Base-by-base conservation (phyloP, 2,888 invertebrate genomes). In the Tinea pellionella region DNA sequence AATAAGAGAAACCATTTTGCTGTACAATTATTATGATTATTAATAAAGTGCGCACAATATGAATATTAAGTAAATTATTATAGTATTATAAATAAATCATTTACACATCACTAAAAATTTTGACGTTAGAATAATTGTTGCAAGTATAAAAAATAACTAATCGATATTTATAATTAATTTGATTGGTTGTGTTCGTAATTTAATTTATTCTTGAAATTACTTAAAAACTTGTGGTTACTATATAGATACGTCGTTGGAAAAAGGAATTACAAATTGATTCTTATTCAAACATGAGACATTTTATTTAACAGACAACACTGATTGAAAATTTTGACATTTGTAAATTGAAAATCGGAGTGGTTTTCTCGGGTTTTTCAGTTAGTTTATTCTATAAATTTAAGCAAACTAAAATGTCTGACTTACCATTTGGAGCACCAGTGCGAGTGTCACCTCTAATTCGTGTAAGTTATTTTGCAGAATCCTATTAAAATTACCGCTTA, bases 361-460 rank as follows among this genome's bases (percentile, higher is more conserved):
- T 15, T 47, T 13, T 42, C 15, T 16, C 3, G 47, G 13, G 47
- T 7, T 47, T 47, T 47, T 47, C 8, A 16, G 2, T 47, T 16
- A 2, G 13, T 47, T 47, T 16, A 7, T 47, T 16, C 13, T 15
- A 7, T 41, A 18, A 59, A 16, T 42, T 16, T n/a, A n/a, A 58
- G 8, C 11, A 29, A 58, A 24, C 29, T 2, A 57, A 63, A 69
- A 87, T 87, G 86, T 79, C 86, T 66, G 75, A 74, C 42, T 81
- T 87, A 66, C 86, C 86, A 12, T 87, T 67, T 67, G 89, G 89
- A 75, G 88, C 93, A 69, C 94, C 95, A 67, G 91, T 94, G 64
- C 89, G 92, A 72, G 94, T 95, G 65, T 94, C 95, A 59, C 95
- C 95, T 59, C 80, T 94, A 61, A 95, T 95, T 74, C 93, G 92